Conservation (phyloP, 2,797 vertebrate genomes). For the Leptodactylus fallax region DNA sequence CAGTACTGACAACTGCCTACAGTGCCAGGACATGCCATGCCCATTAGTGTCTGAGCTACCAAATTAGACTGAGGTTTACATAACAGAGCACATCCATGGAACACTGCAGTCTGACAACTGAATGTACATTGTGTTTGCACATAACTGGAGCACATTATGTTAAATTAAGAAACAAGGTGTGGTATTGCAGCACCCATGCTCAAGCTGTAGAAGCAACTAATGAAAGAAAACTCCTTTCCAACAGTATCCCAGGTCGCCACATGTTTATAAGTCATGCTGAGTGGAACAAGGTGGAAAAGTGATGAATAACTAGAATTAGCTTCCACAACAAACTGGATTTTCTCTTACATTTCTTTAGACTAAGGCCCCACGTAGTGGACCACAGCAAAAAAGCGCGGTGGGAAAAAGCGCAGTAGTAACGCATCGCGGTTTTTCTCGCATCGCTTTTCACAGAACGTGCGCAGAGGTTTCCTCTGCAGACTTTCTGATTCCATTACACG, state of each 20-base stretch:
- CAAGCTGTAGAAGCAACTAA: not conserved
- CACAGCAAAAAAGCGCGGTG: too few species aligned
- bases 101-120: not conserved
- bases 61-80: constrained; percentile 5
- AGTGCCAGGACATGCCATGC: not conserved
- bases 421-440: too few species aligned
- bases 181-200: constrained; percentile 17
- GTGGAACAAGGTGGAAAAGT: not conserved
- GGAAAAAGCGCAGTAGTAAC: too few species aligned
- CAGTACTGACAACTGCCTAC: not conserved
- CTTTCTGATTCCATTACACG: too few species aligned
- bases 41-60: not conserved
- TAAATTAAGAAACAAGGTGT: constrained; percentile 32
- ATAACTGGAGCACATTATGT: not conserved
- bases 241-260: not conserved
- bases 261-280: not conserved
- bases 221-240: not conserved
- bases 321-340: not conserved
- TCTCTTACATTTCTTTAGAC: not conserved
- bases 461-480: too few species aligned
- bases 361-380: too few species aligned
- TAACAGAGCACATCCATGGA: not conserved
- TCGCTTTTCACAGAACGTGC: too few species aligned
- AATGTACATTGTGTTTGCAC: not conserved
- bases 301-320: not conserved